A percentile compares a stretch with the other conserved stretches of the same genome.
phyloP scores from a whole-genome alignment of 2,888 invertebrate species.

The Drosophila infuscata region DNA sequence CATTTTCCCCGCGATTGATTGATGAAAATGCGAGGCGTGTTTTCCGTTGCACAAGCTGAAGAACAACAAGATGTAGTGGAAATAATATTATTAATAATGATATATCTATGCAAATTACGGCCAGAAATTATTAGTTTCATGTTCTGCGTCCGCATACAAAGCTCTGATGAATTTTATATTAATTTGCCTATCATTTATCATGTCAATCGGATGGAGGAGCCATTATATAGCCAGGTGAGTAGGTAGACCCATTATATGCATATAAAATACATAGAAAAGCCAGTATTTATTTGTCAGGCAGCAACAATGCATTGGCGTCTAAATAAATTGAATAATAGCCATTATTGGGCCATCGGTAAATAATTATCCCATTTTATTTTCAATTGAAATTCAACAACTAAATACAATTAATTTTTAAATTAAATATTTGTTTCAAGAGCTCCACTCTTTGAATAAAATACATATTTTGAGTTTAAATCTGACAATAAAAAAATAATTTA shows the following conservation, averaged over 20 bases:
- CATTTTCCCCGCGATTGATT: slow-evolving; percentile 54
- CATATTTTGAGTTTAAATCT: neutral
- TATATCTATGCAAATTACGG: slow-evolving; percentile 77
- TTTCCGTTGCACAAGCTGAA: slow-evolving; percentile 17
- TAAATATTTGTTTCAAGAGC: neutral
- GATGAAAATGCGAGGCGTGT: slow-evolving; percentile 74
- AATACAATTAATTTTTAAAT: neutral
- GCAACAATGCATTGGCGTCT: neutral
- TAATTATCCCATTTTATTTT: neutral
- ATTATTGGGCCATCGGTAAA: neutral
- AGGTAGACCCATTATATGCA: neutral
- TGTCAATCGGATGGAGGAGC: neutral
- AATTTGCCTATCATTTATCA: slow-evolving; percentile 76
- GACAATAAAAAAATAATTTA: neutral
- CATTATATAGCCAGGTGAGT: neutral
- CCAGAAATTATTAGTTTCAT: slow-evolving; percentile 73
- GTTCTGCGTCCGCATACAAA: slow-evolving; percentile 34
- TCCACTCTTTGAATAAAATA: neutral
- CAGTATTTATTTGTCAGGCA: neutral
- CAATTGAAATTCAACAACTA: neutral
- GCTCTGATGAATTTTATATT: slow-evolving; percentile 63
- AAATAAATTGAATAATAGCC: neutral
- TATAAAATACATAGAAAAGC: neutral
- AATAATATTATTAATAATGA: slow-evolving; percentile 75
- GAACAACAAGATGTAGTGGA: slow-evolving; percentile 6